Percentiles rank a stretch among this genome's conserved stretches.
phyloP scores from a whole-genome alignment of 2,113 vertebrate species.

The Takifugu flavidus region DNA sequence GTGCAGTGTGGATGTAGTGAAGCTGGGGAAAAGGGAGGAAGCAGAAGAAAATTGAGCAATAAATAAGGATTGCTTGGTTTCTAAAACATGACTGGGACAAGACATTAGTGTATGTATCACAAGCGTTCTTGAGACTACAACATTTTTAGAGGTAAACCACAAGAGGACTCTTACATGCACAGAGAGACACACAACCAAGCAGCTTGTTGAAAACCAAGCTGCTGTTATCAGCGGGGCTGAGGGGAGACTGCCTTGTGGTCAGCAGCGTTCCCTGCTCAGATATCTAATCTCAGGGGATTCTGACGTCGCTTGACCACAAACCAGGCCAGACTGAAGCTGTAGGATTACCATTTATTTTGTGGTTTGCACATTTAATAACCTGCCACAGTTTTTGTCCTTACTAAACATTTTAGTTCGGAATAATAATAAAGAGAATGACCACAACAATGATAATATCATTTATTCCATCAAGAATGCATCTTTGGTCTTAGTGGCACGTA shows the following conservation, averaged over 20 bases:
- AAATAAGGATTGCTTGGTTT: no score
- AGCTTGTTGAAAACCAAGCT: conserved; percentile 26
- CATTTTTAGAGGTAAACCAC: conserved; percentile 3
- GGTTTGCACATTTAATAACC: neutral
- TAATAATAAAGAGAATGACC: no score
- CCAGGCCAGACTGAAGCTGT: conserved; percentile 15
- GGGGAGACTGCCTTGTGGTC: conserved; percentile 35
- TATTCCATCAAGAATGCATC: neutral
- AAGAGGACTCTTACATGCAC: neutral
- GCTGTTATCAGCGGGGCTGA: conserved; percentile 20
- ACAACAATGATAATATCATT: neutral
- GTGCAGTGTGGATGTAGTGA: conserved; percentile 92
- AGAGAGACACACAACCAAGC: neutral
- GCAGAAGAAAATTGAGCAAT: neutral
- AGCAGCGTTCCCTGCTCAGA: neutral
- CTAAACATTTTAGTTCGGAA: no score
- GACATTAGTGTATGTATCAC: no score
- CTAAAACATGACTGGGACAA: no score
- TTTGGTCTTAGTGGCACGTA: neutral
- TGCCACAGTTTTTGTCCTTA: neutral
- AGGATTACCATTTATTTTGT: neutral
- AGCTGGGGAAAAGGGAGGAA: conserved; percentile 72
- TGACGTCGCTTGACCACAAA: conserved; percentile 38
- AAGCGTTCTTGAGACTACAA: neutral
- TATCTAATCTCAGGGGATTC: conserved; percentile 29